Percentiles rank a stretch among this genome's conserved stretches.
Conservation (phyloP, 2,797 vertebrate genomes). For the Ctenopoma kingsleyae region DNA sequence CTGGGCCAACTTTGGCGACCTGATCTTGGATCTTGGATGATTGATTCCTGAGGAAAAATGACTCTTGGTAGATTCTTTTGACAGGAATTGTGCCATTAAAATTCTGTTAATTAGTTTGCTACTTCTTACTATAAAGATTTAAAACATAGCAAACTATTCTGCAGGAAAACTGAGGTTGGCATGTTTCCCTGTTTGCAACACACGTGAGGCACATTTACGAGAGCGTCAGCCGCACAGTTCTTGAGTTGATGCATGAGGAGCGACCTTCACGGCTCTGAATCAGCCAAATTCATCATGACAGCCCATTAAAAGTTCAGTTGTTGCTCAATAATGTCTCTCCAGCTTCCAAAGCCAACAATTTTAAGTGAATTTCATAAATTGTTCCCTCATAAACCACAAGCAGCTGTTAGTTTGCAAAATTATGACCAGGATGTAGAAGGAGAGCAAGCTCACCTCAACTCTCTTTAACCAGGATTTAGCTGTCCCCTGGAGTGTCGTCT, state of each 20-base stretch:
- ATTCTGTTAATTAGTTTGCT: conserved; percentile 9
- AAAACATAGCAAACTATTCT: conserved; percentile 19
- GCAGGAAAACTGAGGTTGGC: neutral
- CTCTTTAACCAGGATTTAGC: conserved; percentile 32
- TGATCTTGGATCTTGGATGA: conserved; percentile 36
- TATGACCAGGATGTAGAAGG: conserved; percentile 38
- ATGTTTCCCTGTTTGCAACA: conserved; percentile 15
- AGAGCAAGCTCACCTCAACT: conserved; percentile 16
- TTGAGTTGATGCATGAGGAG: conserved; percentile 27
- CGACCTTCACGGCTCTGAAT: conserved; percentile 17
- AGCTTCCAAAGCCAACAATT: conserved; percentile 52
- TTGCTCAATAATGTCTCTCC: conserved; percentile 57
- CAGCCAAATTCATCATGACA: conserved; percentile 43
- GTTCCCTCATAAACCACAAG: conserved; percentile 64
- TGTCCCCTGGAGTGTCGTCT: conserved; percentile 20
- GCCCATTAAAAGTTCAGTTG: conserved; percentile 52
- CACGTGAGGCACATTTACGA: conserved; percentile 25
- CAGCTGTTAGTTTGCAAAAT: conserved; percentile 60
- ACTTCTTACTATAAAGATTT: conserved; percentile 15
- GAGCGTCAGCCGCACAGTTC: neutral
- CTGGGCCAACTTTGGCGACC: conserved; percentile 29
- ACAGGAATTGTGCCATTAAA: conserved; percentile 11
- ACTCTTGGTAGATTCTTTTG: conserved; percentile 10
- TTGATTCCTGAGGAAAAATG: conserved; percentile 22
- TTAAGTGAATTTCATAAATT: conserved; percentile 65